Conservation (phyloP, 2,113 vertebrate genomes). For the Geococcyx californianus region DNA sequence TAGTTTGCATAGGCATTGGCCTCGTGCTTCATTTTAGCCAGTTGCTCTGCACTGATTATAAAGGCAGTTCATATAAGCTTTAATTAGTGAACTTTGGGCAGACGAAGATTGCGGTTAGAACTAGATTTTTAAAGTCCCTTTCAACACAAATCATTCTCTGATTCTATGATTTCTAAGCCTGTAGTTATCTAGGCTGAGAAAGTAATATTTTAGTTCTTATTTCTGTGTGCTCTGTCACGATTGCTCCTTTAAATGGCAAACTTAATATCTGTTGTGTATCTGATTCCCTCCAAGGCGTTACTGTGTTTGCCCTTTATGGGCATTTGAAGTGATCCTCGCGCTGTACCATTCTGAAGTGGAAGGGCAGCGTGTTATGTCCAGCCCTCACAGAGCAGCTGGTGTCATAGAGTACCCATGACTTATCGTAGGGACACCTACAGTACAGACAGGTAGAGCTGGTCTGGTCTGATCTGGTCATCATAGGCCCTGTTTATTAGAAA, state of each 20-base stretch:
- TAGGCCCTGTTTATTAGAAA: background rate
- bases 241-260: background rate
- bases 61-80: background rate
- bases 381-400: background rate
- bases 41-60: background rate
- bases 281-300: background rate
- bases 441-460: fast-evolving
- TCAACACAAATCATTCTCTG: too few species aligned
- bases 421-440: background rate
- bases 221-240: background rate
- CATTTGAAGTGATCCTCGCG: background rate
- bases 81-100: background rate
- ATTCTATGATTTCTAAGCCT: too few species aligned
- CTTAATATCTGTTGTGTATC: background rate
- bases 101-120: background rate
- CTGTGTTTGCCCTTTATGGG: too few species aligned
- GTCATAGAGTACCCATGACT: too few species aligned
- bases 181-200: background rate
- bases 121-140: too few species aligned
- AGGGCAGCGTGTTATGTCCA: background rate
- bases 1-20: background rate
- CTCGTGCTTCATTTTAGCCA: fast-evolving
- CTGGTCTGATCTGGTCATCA: background rate
- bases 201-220: background rate
- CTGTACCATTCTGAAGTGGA: background rate